phyloP scores from a whole-genome alignment of 2,113 vertebrate genomes.

The Tapirus terrestris region DNA sequence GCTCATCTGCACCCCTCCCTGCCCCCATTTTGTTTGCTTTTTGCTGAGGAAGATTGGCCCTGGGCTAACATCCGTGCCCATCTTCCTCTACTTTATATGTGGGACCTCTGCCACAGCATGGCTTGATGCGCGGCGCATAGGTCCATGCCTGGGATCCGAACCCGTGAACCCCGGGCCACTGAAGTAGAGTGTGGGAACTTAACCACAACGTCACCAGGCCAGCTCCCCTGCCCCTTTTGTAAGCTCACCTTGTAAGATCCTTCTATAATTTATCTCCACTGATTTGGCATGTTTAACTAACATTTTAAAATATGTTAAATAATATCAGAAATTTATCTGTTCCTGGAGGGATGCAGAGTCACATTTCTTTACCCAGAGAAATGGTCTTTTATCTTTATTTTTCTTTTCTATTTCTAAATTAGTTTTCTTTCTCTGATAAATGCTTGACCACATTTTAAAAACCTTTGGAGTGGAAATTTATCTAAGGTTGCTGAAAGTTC shows the following conservation, averaged over 20 bases:
- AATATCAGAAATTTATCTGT: background rate
- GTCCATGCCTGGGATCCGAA: no score
- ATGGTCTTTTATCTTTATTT: background rate
- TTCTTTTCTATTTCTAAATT: background rate
- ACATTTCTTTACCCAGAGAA: background rate
- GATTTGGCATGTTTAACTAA: background rate
- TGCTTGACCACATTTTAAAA: constrained; percentile 10
- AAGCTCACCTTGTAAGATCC: background rate
- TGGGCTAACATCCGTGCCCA: no score
- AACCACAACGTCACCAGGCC: no score
- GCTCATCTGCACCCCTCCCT: background rate
- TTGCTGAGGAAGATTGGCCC: no score
- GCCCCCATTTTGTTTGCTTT: background rate
- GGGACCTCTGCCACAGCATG: no score
- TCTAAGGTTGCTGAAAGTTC: constrained; percentile 12
- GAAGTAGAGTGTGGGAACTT: no score
- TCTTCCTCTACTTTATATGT: no score
- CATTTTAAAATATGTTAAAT: background rate
- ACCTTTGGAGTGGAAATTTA: constrained; percentile 9
- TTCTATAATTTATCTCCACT: background rate
- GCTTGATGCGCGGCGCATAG: no score
- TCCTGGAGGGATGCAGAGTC: background rate
- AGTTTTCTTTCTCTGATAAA: constrained; percentile 17
- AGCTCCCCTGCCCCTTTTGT: background rate
- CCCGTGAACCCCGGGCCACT: no score